Base-by-base conservation (phyloP, 2,797 vertebrate genomes). In the Falco concolor region DNA sequence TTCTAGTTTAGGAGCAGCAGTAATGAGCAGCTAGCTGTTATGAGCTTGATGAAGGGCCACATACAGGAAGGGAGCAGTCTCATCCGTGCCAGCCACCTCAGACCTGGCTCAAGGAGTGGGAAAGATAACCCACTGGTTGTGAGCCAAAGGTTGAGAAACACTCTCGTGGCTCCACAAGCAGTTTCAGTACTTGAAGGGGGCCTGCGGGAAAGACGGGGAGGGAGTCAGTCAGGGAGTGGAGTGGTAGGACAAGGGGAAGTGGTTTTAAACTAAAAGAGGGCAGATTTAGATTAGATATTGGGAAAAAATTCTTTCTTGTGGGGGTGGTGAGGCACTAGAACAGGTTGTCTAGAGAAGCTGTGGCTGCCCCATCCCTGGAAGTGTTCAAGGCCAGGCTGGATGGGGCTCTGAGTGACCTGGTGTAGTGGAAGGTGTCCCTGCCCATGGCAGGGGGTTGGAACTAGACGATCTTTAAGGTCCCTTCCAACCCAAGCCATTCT, bases 81-180 rank as follows among this genome's bases (percentile, higher is more conserved):
- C 21, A 25, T 24, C 57, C 0, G 0, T 57, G 49, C 24, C 63
- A 73, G 34, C 32, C n/a, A 42, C 40, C 3, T 78, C 34, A 57
- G 18, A 47, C 6, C 11, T 0, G 0, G 27, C 59, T 68, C 28
- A 50, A 28, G 38, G 42, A 60, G 9, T 16, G 28, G 32, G 13
- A 65, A 54, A 18, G 50, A 34, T 11, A 77, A 49, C 3, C 17
- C 45, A 18, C 0, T 2, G 60, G 25, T 45, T 65, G 56, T 42
- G 56, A 61, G 28, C 15, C 15, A 45, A 32, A 86, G 25, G 22
- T 57, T 74, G 42, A 74, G 65, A 80, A 86, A 40, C 10, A 12
- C 22, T 36, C 8, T 8, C n/a, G 68, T 83, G 84, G 36, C 10
- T 84, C 34, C 34, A 45, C 47, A 83, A 79, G 45, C 30, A 42